Evolutionary conservation across 2,797 vertebrate genomes (phyloP).

Genomic region (Acanthis flammea): DNA sequence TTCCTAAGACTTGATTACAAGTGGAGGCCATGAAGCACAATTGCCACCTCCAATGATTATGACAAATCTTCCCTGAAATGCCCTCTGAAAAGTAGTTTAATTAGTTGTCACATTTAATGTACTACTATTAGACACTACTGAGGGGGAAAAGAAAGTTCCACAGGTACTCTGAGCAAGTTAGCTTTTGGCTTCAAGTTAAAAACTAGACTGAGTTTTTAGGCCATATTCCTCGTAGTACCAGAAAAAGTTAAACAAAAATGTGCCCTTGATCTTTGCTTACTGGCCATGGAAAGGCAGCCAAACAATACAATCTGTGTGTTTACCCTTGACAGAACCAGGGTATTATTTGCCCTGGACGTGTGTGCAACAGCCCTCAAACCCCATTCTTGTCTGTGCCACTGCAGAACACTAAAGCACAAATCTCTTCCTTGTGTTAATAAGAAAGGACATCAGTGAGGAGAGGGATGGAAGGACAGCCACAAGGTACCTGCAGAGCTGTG

Average conservation of each 20-base stretch:
- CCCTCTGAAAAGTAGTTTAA: neutral
- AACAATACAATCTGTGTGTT: neutral
- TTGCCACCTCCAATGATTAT: neutral
- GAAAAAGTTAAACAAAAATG: constrained; percentile 14
- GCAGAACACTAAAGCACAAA: neutral
- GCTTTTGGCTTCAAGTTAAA: constrained; percentile 1
- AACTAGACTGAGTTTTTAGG: neutral
- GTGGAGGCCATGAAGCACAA: neutral
- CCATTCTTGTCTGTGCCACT: neutral
- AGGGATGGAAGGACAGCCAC: neutral
- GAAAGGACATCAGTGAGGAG: neutral
- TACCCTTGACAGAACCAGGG: constrained; percentile 34
- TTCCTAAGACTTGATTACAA: neutral
- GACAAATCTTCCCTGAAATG: neutral
- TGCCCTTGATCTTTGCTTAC: constrained; percentile 47
- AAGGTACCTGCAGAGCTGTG: constrained; percentile 88
- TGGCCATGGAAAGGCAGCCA: constrained; percentile 33
- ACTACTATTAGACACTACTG: neutral
- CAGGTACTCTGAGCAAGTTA: neutral
- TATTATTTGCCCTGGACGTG: neutral
- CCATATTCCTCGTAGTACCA: neutral
- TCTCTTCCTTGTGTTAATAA: neutral
- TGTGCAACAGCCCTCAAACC: neutral
- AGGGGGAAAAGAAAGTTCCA: neutral
- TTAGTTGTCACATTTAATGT: neutral